These are phyloP conservation scores for Podarcis siculus DNA, from an alignment of 2,797 vertebrate genomes.

Conservation along the genomic window DNA sequence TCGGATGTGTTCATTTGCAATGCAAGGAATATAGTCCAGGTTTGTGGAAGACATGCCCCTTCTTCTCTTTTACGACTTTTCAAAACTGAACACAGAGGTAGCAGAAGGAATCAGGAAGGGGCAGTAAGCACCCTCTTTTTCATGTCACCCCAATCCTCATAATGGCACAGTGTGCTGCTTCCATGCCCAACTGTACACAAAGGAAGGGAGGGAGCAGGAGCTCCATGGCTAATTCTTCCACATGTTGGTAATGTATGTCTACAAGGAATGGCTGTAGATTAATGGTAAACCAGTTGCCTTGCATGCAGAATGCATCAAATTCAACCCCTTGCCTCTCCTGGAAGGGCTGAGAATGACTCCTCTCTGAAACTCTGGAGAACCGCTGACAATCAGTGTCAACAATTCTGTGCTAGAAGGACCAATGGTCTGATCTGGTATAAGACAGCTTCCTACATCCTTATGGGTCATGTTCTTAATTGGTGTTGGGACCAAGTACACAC, in stretches of 20 bases:
- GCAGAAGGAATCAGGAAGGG: not conserved
- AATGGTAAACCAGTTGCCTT: too few species aligned
- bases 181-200: not conserved
- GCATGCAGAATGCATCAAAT: too few species aligned
- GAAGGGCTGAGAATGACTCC: too few species aligned
- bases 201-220: not conserved
- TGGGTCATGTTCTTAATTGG: not conserved
- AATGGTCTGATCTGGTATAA: too few species aligned
- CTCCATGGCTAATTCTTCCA: not conserved
- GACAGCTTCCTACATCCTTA: too few species aligned
- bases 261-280: not conserved
- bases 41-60: not conserved
- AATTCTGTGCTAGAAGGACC: too few species aligned
- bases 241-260: not conserved
- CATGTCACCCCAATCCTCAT: not conserved
- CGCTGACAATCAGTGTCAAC: too few species aligned
- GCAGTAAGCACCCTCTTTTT: not conserved
- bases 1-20: conserved; percentile 63
- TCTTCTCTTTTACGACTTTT: not conserved
- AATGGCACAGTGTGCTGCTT: not conserved
- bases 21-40: not conserved
- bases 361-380: too few species aligned
- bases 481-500: not conserved
- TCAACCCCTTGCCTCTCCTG: too few species aligned
- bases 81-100: not conserved